Evolutionary conservation across 2,888 invertebrate species (phyloP), one percentile per base, ranked within the genome.

Genomic region (Dioctria linearis): DNA sequence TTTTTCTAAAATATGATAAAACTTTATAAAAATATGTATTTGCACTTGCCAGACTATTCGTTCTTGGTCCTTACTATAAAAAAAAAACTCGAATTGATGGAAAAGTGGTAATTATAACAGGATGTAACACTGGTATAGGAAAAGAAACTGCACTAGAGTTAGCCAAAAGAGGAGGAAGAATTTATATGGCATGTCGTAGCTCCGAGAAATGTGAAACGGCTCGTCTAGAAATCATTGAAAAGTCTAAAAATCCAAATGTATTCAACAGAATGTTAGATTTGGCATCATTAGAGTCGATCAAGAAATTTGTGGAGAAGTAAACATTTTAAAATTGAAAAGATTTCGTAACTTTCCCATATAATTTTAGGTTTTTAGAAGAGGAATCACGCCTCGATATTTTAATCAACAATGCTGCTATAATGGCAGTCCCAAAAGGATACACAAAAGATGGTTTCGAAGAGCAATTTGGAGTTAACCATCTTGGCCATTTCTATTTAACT

Each of bases 71-170:
- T 11, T 76, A 78, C 54, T 82, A 82, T 49, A 69, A 57, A n/a
- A 82, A 82, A 59, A 80, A 71, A 49, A 82, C 78, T n/a, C 87
- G 89, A 63, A 88, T 91, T 73, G 90, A 91, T 65, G 90, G 90
- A 83, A 92, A 93, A 90, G 90, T 92, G 37, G 90, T 92, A 3
- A 90, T 95, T 51, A 87, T 95, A 65, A 95, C 95, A 0, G 95
- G 95, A 51, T 93, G 94, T 46, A 94, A 92, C 88, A 91, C 92
- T 69, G 95, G 95, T 42, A 94, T 95, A 83, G 95, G 95, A 11
- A 92, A 90, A 87, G 93, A 93, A 86, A 92, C 93, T 0, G 93
- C 91, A 0, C 89, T 89, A 87, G 93, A 93, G 85, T 90, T 95
- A 85, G 95, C 94, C 0, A 90, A 89, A 81, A 88, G 93, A 82